Conservation (phyloP, 2,113 vertebrate genomes). For the Aphelocoma coerulescens region DNA sequence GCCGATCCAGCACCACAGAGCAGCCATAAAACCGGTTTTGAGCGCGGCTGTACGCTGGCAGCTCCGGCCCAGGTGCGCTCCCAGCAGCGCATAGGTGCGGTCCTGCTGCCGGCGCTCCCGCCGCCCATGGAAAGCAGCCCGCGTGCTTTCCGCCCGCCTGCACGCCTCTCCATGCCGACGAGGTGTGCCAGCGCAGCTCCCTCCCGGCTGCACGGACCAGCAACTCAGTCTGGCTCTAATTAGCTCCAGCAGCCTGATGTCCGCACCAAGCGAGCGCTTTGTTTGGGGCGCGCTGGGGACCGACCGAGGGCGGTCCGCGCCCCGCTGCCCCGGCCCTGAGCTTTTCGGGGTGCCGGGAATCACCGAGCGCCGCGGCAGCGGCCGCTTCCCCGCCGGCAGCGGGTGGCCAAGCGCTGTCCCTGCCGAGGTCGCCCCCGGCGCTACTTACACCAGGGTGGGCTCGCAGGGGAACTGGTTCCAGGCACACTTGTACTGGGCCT, state of each 20-base stretch:
- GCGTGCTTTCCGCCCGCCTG: neutral
- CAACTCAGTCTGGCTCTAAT: constrained; percentile 64
- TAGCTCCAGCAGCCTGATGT: constrained; percentile 48
- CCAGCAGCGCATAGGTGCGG: neutral
- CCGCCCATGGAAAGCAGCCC: accelerated
- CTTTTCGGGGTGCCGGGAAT: neutral
- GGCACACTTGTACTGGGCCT: constrained; percentile 83
- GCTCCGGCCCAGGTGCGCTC: neutral
- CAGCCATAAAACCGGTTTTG: accelerated
- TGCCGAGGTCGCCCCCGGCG: neutral
- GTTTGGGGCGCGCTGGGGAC: neutral
- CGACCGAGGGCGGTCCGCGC: neutral
- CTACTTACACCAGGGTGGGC: constrained; percentile 73
- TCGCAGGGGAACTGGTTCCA: constrained; percentile 83
- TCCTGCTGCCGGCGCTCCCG: neutral
- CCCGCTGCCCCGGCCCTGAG: neutral
- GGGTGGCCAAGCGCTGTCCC: neutral
- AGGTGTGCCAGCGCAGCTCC: neutral
- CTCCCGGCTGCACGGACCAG: neutral
- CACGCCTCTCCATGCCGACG: neutral
- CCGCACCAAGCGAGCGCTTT: constrained; percentile 15
- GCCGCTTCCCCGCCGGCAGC: neutral
- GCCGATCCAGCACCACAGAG: neutral
- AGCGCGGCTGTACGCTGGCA: accelerated
- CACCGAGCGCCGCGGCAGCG: neutral